Percentiles rank a stretch among this genome's conserved stretches.
Conservation (phyloP, 2,888 invertebrate species). For the Andrena chrysosceles region DNA sequence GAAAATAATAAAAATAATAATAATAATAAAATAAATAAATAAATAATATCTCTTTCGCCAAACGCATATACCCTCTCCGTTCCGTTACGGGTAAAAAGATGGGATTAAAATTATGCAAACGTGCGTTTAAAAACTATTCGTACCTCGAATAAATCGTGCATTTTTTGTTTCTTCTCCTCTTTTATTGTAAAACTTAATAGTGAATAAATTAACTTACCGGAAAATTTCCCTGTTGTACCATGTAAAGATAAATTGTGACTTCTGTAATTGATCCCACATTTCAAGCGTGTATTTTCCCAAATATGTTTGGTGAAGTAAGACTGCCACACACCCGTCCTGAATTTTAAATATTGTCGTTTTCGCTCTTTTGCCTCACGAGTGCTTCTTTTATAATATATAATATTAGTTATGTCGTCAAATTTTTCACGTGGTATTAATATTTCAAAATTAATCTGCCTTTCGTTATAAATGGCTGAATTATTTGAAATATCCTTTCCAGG, state of each 20-base stretch:
- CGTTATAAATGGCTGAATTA: background rate
- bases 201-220: too few relatives aligned
- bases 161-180: background rate
- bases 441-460: background rate
- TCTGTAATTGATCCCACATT: too few relatives aligned
- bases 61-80: constrained; percentile 1
- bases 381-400: background rate
- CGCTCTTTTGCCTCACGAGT: background rate
- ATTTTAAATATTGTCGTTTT: too few relatives aligned
- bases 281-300: too few relatives aligned
- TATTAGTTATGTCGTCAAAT: background rate
- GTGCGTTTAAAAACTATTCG: constrained; percentile 1
- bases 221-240: too few relatives aligned
- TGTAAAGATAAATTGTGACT: too few relatives aligned
- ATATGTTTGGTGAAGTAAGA: too few relatives aligned
- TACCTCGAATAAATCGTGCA: background rate
- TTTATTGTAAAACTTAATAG: constrained; percentile 1
- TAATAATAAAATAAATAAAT: too few relatives aligned
- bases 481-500: background rate
- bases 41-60: background rate
- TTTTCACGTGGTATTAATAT: background rate
- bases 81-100: constrained; percentile 2
- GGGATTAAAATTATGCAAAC: background rate
- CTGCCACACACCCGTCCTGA: too few relatives aligned
- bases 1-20: constrained; percentile 1